Evolutionary conservation across 2,888 invertebrate genomes (phyloP).

Genomic region (Patella caerulea): DNA sequence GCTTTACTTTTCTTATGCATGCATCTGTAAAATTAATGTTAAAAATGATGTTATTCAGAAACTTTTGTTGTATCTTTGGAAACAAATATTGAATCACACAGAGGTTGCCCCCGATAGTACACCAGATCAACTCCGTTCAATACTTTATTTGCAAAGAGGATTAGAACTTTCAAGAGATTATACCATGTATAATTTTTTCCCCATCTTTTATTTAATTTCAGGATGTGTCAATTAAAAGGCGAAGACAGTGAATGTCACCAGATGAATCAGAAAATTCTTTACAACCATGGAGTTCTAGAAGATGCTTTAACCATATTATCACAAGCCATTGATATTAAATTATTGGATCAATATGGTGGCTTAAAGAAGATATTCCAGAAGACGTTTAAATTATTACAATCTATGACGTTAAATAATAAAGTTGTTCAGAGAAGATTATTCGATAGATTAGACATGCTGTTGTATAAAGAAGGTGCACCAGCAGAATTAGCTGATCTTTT

Average conservation of each 20-base stretch:
- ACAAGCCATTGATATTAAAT: slow-evolving; percentile 66
- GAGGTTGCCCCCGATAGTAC: no score
- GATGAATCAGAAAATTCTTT: slow-evolving; percentile 66
- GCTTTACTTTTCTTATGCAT: neutral
- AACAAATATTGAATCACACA: no score
- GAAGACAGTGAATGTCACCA: slow-evolving; percentile 59
- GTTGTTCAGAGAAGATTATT: slow-evolving; percentile 66
- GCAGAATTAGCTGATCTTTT: slow-evolving; percentile 63
- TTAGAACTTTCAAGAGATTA: no score
- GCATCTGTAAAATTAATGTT: neutral
- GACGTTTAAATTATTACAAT: slow-evolving; percentile 60
- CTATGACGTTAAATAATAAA: slow-evolving; percentile 62
- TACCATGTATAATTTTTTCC: neutral
- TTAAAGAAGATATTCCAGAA: slow-evolving; percentile 60
- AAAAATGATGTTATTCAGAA: neutral
- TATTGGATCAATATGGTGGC: slow-evolving; percentile 67
- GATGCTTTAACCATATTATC: slow-evolving; percentile 66
- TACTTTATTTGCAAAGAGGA: no score
- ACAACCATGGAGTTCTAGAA: slow-evolving; percentile 63
- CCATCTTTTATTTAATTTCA: slow-evolving; percentile 36
- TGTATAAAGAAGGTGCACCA: slow-evolving; percentile 64
- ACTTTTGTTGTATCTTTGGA: no score
- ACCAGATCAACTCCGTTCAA: no score
- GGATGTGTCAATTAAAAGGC: slow-evolving; percentile 60
- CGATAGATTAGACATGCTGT: slow-evolving; percentile 64